These are phyloP conservation scores for Ectemnius lituratus DNA, from an alignment of 2,888 invertebrate species.

Conservation along the genomic window DNA sequence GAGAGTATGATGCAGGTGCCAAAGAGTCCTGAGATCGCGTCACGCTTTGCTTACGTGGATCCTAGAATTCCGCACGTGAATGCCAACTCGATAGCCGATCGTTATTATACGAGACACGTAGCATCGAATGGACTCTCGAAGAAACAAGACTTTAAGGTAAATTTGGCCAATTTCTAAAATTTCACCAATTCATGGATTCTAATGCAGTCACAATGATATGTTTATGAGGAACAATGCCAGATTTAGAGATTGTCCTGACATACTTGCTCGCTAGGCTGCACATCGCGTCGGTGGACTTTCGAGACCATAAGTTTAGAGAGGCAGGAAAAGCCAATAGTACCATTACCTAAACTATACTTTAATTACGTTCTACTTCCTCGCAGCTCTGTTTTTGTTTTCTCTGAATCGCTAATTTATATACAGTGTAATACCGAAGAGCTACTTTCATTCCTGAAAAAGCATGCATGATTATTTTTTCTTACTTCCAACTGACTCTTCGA, in stretches of 20 bases:
- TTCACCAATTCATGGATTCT: not conserved
- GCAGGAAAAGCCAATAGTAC: too few species aligned
- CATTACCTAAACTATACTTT: not conserved
- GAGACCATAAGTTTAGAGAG: too few species aligned
- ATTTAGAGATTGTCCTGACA: not conserved
- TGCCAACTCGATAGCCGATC: slow-evolving; percentile 80
- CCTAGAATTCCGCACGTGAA: slow-evolving; percentile 81
- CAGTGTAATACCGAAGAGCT: too few species aligned
- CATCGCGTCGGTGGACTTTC: too few species aligned
- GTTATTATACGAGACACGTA: slow-evolving; percentile 83
- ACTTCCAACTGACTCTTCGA: too few species aligned
- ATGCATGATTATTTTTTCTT: too few species aligned
- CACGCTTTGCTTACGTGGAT: slow-evolving; percentile 81
- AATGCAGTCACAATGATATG: not conserved
- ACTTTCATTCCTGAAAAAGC: too few species aligned
- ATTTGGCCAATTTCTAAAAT: not conserved
- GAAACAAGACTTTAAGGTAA: slow-evolving; percentile 85
- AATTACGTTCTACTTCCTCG: not conserved
- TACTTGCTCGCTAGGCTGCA: not conserved
- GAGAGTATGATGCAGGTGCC: slow-evolving; percentile 69
- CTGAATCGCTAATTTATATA: not conserved
- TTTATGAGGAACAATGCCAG: not conserved
- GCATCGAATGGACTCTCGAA: slow-evolving; percentile 74
- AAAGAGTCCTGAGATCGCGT: slow-evolving; percentile 70
- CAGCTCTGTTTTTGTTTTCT: not conserved